These are phyloP conservation scores for Eupithecia exiguata DNA, from an alignment of 2,888 invertebrate species.

Conservation along the genomic window DNA sequence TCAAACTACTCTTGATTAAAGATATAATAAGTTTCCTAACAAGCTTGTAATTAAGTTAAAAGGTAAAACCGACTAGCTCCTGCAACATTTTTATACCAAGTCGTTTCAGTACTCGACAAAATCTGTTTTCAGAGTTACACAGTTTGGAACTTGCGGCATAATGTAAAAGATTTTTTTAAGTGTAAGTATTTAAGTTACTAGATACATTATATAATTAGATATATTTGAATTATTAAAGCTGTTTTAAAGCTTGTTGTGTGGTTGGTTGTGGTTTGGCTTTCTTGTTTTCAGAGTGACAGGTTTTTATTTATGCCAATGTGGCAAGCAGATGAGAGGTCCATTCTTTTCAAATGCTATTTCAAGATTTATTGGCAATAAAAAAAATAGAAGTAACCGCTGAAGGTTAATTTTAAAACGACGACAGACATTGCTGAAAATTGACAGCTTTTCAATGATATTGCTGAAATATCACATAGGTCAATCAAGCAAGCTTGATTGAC, in stretches of 20 bases:
- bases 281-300: neutral
- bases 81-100: slow-evolving; percentile 15
- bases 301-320: neutral
- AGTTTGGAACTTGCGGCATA: neutral
- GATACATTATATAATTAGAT: too few species aligned
- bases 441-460: neutral
- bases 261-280: neutral
- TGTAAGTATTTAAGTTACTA: neutral
- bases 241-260: neutral
- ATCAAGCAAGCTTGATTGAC: too few species aligned
- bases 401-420: too few species aligned
- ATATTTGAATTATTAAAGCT: neutral
- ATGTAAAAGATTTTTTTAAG: neutral
- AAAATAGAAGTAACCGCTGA: neutral
- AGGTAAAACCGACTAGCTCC: neutral
- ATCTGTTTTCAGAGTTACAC: neutral
- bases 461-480: too few species aligned
- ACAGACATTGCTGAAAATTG: neutral
- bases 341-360: neutral
- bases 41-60: slow-evolving; percentile 23
- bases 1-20: slow-evolving; percentile 16
- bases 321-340: neutral
- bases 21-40: slow-evolving; percentile 13
- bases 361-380: neutral
- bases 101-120: neutral